Base-by-base conservation (phyloP, 2,888 invertebrate species). In the Drosophila nigricruria region DNA sequence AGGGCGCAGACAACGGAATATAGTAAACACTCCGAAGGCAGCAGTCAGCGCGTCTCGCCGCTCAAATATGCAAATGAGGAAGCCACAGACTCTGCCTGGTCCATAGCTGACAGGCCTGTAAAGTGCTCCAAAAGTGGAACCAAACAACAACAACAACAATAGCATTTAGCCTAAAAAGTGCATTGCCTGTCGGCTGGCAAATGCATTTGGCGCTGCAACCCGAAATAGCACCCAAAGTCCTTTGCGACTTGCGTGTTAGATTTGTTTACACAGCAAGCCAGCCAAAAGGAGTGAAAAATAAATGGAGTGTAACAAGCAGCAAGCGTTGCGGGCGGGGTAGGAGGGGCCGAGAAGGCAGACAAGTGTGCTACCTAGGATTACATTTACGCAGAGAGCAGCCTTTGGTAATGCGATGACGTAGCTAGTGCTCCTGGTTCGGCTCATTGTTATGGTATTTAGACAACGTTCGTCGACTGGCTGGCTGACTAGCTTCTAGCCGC, bases 251-350 rank as follows among this genome's bases (percentile, higher is more conserved):
- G 84, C 79, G 70, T 81, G 73, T 50, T 76, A 58, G 74, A 79
- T 73, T 81, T 82, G 80, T 82, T 82, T 80, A 70, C 81, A 77
- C 62, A 69, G 58, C 71, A 54, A 62, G 57, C 23, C 62, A 65
- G 56, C 64, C 58, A 68, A 73, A 85, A 82, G 88, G 86, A 89
- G 89, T 88, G 86, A 86, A 86, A 88, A 86, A 81, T 89, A 86
- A 86, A 89, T 86, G 86, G 86, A 88, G 88, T 86, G 82, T 86
- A 75, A 77, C 79, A 80, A 56, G 73, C 56, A 61, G 36, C 36
- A 66, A 53, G 54, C 32, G 43, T 36, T n/a, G 27, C 9, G 47
- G 5, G 8, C 0, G 4, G 25, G 4, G 9, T 0, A 8, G 5
- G 14, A 0, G 12, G 3, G 3, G 25, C 1, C 9, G 14, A 16